Evolutionary conservation across 2,888 invertebrate species (phyloP), one percentile per base, ranked within the genome.

Genomic region (Diaprepes abbreviatus): DNA sequence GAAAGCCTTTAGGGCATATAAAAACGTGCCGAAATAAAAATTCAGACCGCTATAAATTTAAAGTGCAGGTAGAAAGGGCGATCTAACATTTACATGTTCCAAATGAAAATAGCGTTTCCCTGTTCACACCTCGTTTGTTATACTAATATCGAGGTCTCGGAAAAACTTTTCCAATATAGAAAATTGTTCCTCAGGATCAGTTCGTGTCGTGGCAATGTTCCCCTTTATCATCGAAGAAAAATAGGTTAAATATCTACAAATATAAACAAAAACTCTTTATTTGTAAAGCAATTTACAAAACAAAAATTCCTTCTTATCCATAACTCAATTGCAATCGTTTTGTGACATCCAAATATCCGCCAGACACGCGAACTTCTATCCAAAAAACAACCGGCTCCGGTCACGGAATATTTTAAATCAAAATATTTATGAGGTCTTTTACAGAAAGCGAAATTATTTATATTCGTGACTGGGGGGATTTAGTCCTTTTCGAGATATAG

Each of bases 11-110:
- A 50, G 67, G 67, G 67, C 60, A 45, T 45, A 60, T 57, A 68
- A 68, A 68, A 68, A 63, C 68, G 68, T 63, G 68, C 68, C 63
- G 63, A 68, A 68, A 68, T 68, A 68, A 68, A 67, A 68, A 68
- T 68, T 68, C 68, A 40, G 62, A 58, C 68, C 68, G 57, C 40
- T 43, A 68, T 68, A 68, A 68, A 68, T 68, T 63, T 68, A 68
- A 68, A 68, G 68, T 68, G 68, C 68, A 68, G 68, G 68, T 68
- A 68, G 63, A 67, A 68, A 60, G 68, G 63, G 50, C 68, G 68
- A 58, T 57, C 63, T 68, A 68, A 68, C 68, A 68, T 68, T 68
- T 68, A 63, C 68, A 68, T 68, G 68, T 57, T 68, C 40, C 48
- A 57, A 68, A 63, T 63, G 68, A 50, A 50, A 40, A 58, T 50